Percentiles rank a stretch among this genome's conserved stretches.
phyloP scores from a whole-genome alignment of 2,888 invertebrate species.

The Axea sp. region DNA sequence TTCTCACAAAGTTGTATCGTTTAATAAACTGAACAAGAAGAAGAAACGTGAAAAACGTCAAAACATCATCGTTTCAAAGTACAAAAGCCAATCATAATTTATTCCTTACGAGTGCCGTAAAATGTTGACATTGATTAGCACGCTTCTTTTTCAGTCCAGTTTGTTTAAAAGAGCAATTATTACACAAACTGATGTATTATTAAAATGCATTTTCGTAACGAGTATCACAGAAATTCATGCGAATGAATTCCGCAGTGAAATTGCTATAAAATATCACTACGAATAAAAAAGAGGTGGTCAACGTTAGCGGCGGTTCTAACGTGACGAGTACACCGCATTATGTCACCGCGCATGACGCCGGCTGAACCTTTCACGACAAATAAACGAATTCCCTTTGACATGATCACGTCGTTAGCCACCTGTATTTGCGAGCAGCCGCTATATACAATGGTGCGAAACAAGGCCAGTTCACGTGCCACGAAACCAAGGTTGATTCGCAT shows the following conservation, averaged over 20 bases:
- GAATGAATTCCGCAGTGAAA: conserved; percentile 1
- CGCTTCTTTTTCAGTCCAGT: conserved; percentile 14
- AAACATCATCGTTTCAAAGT: conserved; percentile 14
- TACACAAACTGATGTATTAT: no score
- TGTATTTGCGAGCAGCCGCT: conserved; percentile 13
- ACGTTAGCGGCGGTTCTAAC: conserved; percentile 14
- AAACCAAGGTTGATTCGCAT: conserved; percentile 63
- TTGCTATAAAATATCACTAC: background rate
- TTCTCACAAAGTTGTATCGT: no score
- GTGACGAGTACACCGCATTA: conserved; percentile 4
- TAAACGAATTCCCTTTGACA: conserved; percentile 52
- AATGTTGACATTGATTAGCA: conserved; percentile 52
- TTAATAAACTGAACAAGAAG: no score
- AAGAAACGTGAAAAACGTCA: conserved; percentile 17
- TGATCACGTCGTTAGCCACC: conserved; percentile 24
- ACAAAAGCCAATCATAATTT: conserved; percentile 45
- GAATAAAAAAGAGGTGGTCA: background rate
- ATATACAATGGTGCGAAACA: conserved; percentile 42
- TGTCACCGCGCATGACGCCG: conserved; percentile 11
- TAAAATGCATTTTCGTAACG: background rate
- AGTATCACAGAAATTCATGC: background rate
- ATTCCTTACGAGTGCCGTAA: conserved; percentile 31
- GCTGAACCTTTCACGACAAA: conserved; percentile 36
- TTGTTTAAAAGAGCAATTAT: conserved; percentile 45
- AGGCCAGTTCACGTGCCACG: conserved; percentile 61